Conservation (phyloP, 2,113 vertebrate genomes). For the Chaetorhynchus papuensis region DNA sequence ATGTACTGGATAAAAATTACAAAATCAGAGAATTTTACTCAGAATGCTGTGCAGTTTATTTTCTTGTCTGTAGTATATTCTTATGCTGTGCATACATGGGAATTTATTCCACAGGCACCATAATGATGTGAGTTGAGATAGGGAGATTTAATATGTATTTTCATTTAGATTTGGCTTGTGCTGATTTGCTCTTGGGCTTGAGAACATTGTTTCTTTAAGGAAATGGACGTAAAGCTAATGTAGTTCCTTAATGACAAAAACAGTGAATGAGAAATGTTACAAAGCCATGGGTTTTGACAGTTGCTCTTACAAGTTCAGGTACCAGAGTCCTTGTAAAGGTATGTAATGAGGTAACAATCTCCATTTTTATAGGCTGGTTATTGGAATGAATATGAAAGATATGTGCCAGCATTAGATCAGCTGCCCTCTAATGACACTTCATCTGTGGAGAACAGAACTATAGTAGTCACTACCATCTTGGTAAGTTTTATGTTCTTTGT, state of each 20-base stretch:
- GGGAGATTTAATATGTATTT: not conserved
- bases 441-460: constrained; percentile 97
- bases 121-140: not conserved
- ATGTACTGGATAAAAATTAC: not conserved
- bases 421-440: constrained; percentile 92
- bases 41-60: not conserved
- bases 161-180: not conserved
- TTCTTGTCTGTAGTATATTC: not conserved
- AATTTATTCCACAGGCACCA: not conserved
- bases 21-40: not conserved
- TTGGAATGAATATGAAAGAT: constrained; percentile 97
- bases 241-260: not conserved
- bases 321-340: not conserved
- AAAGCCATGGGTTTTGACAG: not conserved
- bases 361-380: constrained; percentile 90
- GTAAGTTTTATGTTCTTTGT: constrained; percentile 74
- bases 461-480: constrained; percentile 99
- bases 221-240: not conserved
- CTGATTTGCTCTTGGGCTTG: not conserved
- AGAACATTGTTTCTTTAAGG: not conserved
- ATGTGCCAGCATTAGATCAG: constrained; percentile 91
- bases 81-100: not conserved
- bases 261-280: not conserved
- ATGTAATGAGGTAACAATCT: constrained; percentile 56
- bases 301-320: not conserved